Evolutionary conservation across 1,140 invertebrate genomes (phyloP), one percentile per base, ranked within the genome.

Genomic region (Diorhabda carinulata): DNA sequence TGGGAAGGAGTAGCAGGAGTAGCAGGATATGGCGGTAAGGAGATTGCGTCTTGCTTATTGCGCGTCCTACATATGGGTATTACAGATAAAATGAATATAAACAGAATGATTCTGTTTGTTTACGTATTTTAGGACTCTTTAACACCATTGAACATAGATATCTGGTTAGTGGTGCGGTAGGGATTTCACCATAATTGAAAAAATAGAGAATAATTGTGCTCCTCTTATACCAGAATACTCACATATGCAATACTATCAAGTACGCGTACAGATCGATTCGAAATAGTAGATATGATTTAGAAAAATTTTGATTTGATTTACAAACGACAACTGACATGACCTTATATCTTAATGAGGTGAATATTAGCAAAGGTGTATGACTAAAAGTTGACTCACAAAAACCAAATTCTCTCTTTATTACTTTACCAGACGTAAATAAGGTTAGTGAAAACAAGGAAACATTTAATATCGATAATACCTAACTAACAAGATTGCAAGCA

Each of bases 111-210:
- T 41, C 45, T 72, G n/a, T 72, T 69, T 61, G 40, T 69, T 62
- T 72, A 70, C 57, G 10, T 67, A 10, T 72, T 67, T 68, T 64
- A 67, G 45, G 66, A 57, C 25, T 64, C 6, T 72, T 68, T 68
- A 65, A 72, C 42, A 67, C 64, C 52, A 72, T 72, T 62, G 67
- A 70, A 63, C 68, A 72, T 57, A 72, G 43, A 43, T 72, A 40
- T 43, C 63, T 72, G 8, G 63, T 72, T 8, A 70, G 58, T 45
- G 71, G 65, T 65, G 67, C 43, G 64, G 70, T 59, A 66, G 68
- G 43, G 60, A 70, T 62, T 70, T 66, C 61, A 64, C 71, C 5
- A 44, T 72, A 25, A 72, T 72, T n/a, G 71, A 72, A 8, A 70
- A 70, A 62, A 25, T 25, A 25, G 25, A 25, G 25, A 25, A 1